Evolutionary conservation across 2,888 invertebrate genomes (phyloP), one percentile per base, ranked within the genome.

Genomic region (Eupelmus urozonus): DNA sequence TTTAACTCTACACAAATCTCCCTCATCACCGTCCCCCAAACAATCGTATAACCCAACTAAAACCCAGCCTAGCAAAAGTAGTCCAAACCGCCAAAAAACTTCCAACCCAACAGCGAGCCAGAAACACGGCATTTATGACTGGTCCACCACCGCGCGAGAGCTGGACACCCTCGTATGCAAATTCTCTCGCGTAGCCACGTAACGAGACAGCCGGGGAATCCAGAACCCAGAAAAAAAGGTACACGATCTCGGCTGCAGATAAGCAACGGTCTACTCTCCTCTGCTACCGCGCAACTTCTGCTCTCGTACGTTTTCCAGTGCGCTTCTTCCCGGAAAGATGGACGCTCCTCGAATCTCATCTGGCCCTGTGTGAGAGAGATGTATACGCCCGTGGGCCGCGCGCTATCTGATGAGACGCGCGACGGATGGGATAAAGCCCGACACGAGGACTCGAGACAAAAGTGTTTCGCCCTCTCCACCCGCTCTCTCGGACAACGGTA

Each of bases 231-330:
- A 16, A n/a, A 49, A 23, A 42, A 65, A 11, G 34, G 83, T 82
- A 85, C 84, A 83, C 81, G 87, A 88, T 88, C 81, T n/a, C 84
- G 85, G 77, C 83, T 72, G 75, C 67, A 84, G 88, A 87, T 88
- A 87, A 84, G 78, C 51, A 42, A 78, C 51, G 42, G 62, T n/a
- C n/a, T n/a, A n/a, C n/a, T n/a, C n/a, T n/a, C n/a, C n/a, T n/a
- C n/a, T 76, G 84, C 84, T 85, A 86, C 87, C 83, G 87, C 81
- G 60, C 18, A 20, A 25, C 7, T 25, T 11, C 25, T 16, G 2
- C 25, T 13, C 5, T 53, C n/a, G n/a, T 11, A 20, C 83, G 82
- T 83, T 84, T 82, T 82, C 82, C 83, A 81, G 82, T 76, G 82
- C 83, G 82, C 40, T 45, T 81, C 83, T 88, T 88, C 86, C 85